These are phyloP conservation scores for Xylocampa areola DNA, from an alignment of 2,888 invertebrate genomes.

Conservation along the genomic window DNA sequence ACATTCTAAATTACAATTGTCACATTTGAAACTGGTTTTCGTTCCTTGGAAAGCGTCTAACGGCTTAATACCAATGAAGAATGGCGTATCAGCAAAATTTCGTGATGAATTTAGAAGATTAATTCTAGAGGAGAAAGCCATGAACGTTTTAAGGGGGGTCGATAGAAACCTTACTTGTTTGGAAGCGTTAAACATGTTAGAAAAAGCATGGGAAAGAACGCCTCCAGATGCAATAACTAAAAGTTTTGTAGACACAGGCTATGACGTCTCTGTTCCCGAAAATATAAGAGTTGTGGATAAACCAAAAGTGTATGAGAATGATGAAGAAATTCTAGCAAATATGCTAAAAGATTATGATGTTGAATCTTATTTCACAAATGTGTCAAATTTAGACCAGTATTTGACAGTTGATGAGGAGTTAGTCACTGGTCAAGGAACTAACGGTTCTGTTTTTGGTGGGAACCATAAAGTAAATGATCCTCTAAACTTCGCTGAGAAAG, in stretches of 20 bases:
- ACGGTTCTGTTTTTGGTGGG: conserved; percentile 70
- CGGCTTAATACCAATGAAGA: conserved; percentile 69
- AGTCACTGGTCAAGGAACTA: conserved; percentile 70
- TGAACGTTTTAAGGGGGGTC: conserved; percentile 64
- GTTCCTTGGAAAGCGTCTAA: conserved; percentile 71
- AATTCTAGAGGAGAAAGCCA: conserved; percentile 65
- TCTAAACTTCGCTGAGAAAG: conserved; percentile 33
- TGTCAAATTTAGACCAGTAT: conserved; percentile 65
- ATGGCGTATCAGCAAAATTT: conserved; percentile 65
- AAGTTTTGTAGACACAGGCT: conserved; percentile 65
- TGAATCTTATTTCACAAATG: conserved; percentile 64
- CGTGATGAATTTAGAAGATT: conserved; percentile 66
- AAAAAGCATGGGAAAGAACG: conserved; percentile 67
- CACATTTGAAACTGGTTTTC: conserved; percentile 69
- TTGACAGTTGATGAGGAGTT: conserved; percentile 71
- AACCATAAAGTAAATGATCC: conserved; percentile 64
- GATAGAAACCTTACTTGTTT: conserved; percentile 68
- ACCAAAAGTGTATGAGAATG: conserved; percentile 60
- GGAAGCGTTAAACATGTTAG: conserved; percentile 68
- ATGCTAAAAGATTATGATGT: conserved; percentile 67
- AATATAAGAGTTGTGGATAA: conserved; percentile 29
- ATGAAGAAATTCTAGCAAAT: conserved; percentile 64
- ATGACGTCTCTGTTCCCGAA: conserved; percentile 61
- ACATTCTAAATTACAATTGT: conserved; percentile 69
- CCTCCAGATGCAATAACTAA: conserved; percentile 62